Conservation (phyloP, 2,113 vertebrate species). For the Zapus hudsonius region DNA sequence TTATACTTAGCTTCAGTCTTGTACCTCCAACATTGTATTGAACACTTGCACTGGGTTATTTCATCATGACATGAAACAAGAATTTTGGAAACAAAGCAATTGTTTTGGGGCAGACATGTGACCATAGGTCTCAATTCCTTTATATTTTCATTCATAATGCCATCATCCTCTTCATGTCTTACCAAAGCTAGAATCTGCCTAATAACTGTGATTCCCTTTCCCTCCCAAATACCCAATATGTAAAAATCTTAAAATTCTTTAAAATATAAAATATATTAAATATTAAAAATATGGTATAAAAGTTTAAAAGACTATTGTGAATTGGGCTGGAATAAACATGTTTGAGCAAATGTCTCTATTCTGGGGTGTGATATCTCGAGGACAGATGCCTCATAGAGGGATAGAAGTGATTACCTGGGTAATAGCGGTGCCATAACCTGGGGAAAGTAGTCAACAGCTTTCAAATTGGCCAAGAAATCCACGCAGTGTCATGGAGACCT, state of each 20-base stretch:
- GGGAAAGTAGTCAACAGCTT: too few relatives aligned
- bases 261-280: too few relatives aligned
- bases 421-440: too few relatives aligned
- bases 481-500: too few relatives aligned
- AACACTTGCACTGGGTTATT: not conserved
- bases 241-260: not conserved
- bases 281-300: too few relatives aligned
- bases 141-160: not conserved
- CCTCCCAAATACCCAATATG: not conserved
- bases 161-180: not conserved
- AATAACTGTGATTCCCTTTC: not conserved
- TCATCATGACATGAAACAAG: not conserved
- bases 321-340: too few relatives aligned
- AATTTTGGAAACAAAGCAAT: not conserved
- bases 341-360: too few relatives aligned
- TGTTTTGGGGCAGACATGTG: not conserved
- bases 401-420: too few relatives aligned
- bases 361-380: too few relatives aligned
- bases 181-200: not conserved
- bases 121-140: not conserved
- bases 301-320: too few relatives aligned
- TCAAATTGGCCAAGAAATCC: too few relatives aligned
- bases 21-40: not conserved
- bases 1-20: not conserved
- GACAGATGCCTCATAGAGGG: too few relatives aligned